Base-by-base conservation (phyloP, 2,113 vertebrate genomes). In the Gobio gobio region DNA sequence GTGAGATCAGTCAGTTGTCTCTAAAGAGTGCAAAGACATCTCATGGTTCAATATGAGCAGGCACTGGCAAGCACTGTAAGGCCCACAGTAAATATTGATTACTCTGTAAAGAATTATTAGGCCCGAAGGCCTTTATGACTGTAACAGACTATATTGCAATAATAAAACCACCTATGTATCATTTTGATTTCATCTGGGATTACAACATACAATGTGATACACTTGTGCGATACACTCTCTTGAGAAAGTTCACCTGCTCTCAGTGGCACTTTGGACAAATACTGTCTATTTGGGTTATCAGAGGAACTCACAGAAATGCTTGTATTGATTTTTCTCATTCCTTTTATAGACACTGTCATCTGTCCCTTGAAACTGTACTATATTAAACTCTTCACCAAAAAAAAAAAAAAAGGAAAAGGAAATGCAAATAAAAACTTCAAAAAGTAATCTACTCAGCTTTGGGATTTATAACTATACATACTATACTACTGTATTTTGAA, bases 81-180 rank as follows among this genome's bases (percentile, higher is more conserved):
- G 26, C 73, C 70, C 54, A 64, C 83, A 88, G 85, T 90, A 86
- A 90, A 88, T 90, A 88, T 88, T 87, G 85, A 90, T 88, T 87
- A 87, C 66, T 58, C 77, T 85, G 80, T 88, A 88, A 90, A 90
- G 85, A 43, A 88, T 90, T 90, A 90, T 88, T 90, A 87, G 87
- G 63, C 68, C 87, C 83, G 77, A 88, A 88, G 70, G 85, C 79
- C 81, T 85, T 85, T 88, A 87, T 87, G 85, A 87, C 87, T 87
- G 72, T 90, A 87, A 90, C 83, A 73, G 68, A 86, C 89, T 87
- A 83, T 88, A 90, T 87, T 85, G 89, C 89, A 85, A 88, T 87
- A 86, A 88, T 90, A 90, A 90, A 89, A 86, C 70, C 78, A 84
- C 86, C 83, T 70, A 68, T 83, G 86, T 84, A 86, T 88, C 82